phyloP scores from a whole-genome alignment of 2,797 vertebrate genomes.

The Lerista edwardsae region DNA sequence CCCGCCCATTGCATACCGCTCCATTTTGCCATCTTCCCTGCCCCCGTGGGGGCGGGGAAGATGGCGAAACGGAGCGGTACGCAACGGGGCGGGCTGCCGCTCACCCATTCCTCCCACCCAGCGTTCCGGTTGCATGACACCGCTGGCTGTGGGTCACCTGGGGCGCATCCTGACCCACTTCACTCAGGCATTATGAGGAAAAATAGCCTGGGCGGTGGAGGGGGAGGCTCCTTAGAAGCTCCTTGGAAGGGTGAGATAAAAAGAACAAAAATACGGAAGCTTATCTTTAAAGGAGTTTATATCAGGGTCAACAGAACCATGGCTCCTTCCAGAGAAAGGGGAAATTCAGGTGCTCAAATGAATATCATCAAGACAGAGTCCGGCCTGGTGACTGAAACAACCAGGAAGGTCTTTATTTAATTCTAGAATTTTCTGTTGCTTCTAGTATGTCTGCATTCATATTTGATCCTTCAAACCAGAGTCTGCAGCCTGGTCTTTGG shows the following conservation, averaged over 20 bases:
- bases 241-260: neutral
- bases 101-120: no score
- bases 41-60: no score
- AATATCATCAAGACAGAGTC: neutral
- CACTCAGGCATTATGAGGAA: neutral
- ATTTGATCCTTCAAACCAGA: neutral
- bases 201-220: no score
- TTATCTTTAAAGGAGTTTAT: neutral
- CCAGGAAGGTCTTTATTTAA: neutral
- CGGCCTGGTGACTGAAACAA: neutral
- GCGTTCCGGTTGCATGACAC: no score
- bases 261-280: neutral
- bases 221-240: neutral
- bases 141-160: neutral
- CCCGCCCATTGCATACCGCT: no score
- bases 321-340: neutral
- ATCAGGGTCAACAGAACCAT: neutral
- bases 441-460: neutral
- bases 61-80: no score
- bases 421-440: neutral
- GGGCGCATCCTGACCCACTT: neutral
- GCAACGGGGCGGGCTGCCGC: no score
- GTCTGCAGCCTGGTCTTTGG: neutral
- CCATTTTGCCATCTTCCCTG: no score
- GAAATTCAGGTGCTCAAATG: neutral